Evolutionary conservation across 2,113 vertebrate genomes (phyloP), one percentile per base, ranked within the genome.

Genomic region (Talpa occidentalis): DNA sequence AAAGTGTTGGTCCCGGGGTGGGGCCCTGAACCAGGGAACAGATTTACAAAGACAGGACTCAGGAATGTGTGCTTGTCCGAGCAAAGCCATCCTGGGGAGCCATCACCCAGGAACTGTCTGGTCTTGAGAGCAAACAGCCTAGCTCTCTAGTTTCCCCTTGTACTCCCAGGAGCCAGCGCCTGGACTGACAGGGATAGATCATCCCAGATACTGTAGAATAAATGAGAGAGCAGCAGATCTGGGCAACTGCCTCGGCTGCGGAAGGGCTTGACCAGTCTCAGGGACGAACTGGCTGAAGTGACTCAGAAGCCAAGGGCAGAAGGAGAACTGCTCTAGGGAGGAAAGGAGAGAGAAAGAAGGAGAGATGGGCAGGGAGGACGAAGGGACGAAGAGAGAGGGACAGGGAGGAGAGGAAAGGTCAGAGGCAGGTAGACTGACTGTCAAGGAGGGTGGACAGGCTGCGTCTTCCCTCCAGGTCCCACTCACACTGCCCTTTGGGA

Each of bases 361-460:
- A 6, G 44, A 16, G 32, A 26, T 19, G 22, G 7, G 12, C 15
- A 7, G 40, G 4, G 52, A 6, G 60, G 17, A 59, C 5, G 30
- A 32, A 35, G 8, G 37, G 19, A 9, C 19, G 40, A 22, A 5
- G 44, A 2, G 11, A n/a, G 30, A 21, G 26, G 28, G 19, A 16
- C 24, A 44, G 42, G 22, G 14, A 8, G 47, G 28, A 77, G 10
- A 22, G 10, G 22, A n/a, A 42, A 21, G 21, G 10, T 4, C 15
- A 1, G 2, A n/a, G 24, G 22, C 19, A 24, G 9, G 3, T n/a
- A 10, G 16, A 35, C 35, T 2, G 6, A 21, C 22, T 22, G 28
- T 49, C 56, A 3, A 42, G 17, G 76, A 60, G 22, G 19, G 30
- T 1, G 32, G n/a, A 59, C 4, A 3, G 62, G 30, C 59, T 9